phyloP scores from a whole-genome alignment of 2,888 invertebrate genomes.

The Nymphalis c-album region DNA sequence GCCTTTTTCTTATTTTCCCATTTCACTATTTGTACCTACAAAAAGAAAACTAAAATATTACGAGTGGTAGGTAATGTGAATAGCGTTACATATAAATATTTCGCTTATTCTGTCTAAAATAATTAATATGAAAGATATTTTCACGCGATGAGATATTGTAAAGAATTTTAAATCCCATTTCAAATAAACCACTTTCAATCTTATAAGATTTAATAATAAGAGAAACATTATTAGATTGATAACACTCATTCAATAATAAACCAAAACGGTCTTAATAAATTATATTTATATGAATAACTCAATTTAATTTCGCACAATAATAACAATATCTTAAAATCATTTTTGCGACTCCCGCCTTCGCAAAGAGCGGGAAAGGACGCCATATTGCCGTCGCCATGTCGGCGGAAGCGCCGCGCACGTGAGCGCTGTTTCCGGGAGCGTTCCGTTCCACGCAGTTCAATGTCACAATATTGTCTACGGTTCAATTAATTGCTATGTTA shows the following conservation, averaged over 20 bases:
- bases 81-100: no score
- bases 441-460: conserved; percentile 77
- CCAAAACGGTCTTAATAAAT: no score
- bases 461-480: conserved; percentile 61
- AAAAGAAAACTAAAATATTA: conserved; percentile 9
- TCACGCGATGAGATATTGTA: no score
- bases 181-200: no score
- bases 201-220: no score
- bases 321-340: conserved; percentile 25
- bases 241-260: no score
- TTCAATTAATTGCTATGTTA: conserved; percentile 36
- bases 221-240: no score
- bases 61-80: background rate
- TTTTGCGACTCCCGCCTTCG: conserved; percentile 42
- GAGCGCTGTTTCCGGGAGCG: conserved; percentile 72
- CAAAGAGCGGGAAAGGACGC: conserved; percentile 72
- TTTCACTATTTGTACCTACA: conserved; percentile 39
- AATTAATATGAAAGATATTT: no score
- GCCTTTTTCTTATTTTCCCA: conserved; percentile 48
- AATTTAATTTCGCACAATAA: background rate
- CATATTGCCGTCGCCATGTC: conserved; percentile 76
- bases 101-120: no score
- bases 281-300: no score
- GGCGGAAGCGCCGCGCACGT: conserved; percentile 78
- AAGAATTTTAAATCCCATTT: no score